Percentiles rank a stretch among this genome's conserved stretches.
phyloP scores from a whole-genome alignment of 2,113 vertebrate species.

The Lepisosteus oculatus region DNA sequence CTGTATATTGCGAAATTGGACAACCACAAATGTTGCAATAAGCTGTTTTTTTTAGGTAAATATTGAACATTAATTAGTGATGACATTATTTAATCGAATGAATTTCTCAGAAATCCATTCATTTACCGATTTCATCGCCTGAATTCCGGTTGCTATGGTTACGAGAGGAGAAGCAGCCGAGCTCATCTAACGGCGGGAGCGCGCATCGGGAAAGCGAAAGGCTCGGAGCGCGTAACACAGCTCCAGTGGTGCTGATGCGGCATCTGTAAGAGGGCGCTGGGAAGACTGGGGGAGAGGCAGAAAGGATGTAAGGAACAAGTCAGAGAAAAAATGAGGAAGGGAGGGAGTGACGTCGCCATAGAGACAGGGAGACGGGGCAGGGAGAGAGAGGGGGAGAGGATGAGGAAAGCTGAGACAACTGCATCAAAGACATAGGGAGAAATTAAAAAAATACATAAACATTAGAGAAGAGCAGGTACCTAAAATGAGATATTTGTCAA shows the following conservation, averaged over 20 bases:
- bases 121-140: too few relatives aligned
- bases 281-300: neutral
- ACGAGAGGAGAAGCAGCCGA: neutral
- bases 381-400: constrained; percentile 36
- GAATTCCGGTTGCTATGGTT: constrained; percentile 13
- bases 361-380: constrained; percentile 2
- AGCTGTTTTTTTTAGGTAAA: too few relatives aligned
- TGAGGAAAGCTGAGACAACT: constrained; percentile 49
- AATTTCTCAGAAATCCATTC: too few relatives aligned
- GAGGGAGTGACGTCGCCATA: constrained; percentile 6
- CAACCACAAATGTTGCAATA: too few relatives aligned
- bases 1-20: too few relatives aligned
- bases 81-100: too few relatives aligned
- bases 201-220: neutral
- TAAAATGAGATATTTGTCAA: constrained; percentile 34
- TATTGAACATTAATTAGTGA: too few relatives aligned
- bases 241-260: constrained; percentile 55
- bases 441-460: constrained; percentile 36
- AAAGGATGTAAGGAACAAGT: constrained; percentile 25
- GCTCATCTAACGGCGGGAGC: neutral
- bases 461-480: constrained; percentile 17
- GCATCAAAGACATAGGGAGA: constrained; percentile 49
- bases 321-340: constrained; percentile 31
- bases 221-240: neutral
- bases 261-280: constrained; percentile 28